Evolutionary conservation across 2,888 invertebrate species (phyloP).

Genomic region (Imbricaverruca yamaguchii): DNA sequence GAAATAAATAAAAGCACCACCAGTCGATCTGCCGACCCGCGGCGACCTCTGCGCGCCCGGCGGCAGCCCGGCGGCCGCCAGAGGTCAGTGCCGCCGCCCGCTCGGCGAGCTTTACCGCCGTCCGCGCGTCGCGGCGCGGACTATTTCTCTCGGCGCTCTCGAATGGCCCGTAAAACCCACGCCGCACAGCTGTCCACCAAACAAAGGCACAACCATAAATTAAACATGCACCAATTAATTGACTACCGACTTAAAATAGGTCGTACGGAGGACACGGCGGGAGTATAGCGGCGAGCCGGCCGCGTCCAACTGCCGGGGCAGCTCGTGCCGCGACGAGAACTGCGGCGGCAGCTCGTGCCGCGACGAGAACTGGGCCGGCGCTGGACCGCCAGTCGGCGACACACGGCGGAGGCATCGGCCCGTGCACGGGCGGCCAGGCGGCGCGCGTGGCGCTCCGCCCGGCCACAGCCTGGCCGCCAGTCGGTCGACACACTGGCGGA

Average conservation of each 20-base stretch:
- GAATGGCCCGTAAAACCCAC: constrained; percentile 14
- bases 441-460: no score
- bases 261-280: neutral
- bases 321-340: neutral
- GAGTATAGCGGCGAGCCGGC: neutral
- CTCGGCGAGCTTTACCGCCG: constrained; percentile 7
- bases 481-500: no score
- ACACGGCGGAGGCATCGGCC: no score
- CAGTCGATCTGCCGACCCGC: neutral
- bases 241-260: constrained; percentile 16
- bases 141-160: neutral
- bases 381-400: no score
- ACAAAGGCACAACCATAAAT: constrained; percentile 20
- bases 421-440: no score
- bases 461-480: no score
- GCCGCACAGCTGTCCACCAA: neutral
- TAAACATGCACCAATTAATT: constrained; percentile 17
- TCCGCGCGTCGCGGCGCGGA: neutral
- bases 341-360: neutral
- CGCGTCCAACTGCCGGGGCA: neutral
- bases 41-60: neutral
- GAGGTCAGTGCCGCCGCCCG: neutral
- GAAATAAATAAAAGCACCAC: neutral
- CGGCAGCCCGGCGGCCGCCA: neutral
- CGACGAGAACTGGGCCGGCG: neutral